Conservation (phyloP, 2,113 vertebrate genomes). For the Eudyptes chrysolophus region DNA sequence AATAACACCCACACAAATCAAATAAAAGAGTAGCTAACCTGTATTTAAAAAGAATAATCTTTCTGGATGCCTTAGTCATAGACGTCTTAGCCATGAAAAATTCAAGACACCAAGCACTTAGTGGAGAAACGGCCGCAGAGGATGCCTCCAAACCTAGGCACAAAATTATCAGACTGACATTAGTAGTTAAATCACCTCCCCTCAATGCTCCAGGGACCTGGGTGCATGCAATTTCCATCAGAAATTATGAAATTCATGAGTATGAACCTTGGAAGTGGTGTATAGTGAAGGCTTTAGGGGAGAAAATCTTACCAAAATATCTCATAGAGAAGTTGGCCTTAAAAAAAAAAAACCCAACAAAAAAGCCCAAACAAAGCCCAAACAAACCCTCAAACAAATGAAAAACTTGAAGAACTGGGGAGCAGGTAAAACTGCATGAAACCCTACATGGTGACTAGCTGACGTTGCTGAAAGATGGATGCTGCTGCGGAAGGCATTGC, state of each 20-base stretch:
- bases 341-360: not conserved
- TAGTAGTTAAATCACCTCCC: not conserved
- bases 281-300: not conserved
- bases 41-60: constrained; percentile 59
- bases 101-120: constrained; percentile 23
- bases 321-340: not conserved
- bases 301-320: not conserved
- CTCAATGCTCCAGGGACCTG: not conserved
- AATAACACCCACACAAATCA: constrained; percentile 52
- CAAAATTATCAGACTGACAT: not conserved
- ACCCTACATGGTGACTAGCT: not conserved
- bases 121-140: not conserved
- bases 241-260: not conserved
- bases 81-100: constrained; percentile 41
- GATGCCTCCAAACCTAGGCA: not conserved
- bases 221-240: not conserved
- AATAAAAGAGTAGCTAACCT: constrained; percentile 52
- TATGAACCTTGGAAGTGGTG: not conserved
- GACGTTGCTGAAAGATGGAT: rapidly evolving
- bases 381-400: not conserved
- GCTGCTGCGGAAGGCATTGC: not conserved
- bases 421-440: not conserved
- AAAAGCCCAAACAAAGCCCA: not conserved
- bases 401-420: not conserved
- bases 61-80: constrained; percentile 28